Evolutionary conservation across 2,888 invertebrate genomes (phyloP), one percentile per base, ranked within the genome.

Genomic region (Lasioglossum figueresi): DNA sequence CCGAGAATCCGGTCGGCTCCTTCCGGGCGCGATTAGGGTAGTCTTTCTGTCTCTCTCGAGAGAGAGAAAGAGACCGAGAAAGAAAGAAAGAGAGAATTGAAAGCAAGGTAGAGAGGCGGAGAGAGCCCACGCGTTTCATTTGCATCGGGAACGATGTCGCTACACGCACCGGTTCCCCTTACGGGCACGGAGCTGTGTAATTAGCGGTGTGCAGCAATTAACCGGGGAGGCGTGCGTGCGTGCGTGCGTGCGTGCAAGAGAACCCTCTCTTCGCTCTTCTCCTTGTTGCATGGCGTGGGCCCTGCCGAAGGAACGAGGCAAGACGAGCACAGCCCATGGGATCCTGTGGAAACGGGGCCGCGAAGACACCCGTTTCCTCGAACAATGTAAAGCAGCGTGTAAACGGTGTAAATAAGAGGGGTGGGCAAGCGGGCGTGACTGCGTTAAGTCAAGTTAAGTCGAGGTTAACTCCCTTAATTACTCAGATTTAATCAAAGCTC

Each of bases 391-490:
- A 91, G 88, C 91, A 89, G 90, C 88, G 91, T 92, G 93, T 94
- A 93, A 94, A 93, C 91, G 93, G 92, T 92, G 93, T 91, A 92
- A 93, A 93, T 91, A 91, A 91, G 91, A 93, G 93, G 94, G 94
- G 94, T 94, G 94, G 93, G 92, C 93, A 94, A 94, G 94, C 94
- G 94, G 94, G 94, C 94, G 94, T 94, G 94, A 94, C 94, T 94
- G 94, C 93, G 94, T 94, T 94, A 94, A 94, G 94, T 94, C 93
- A 92, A 94, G 94, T 94, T 94, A 94, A 94, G 93, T 93, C 94
- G 93, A 94, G 94, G 94, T 94, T 94, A 94, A 94, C 94, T 94
- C 93, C 94, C 94, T 94, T 94, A 94, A 94, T 94, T 94, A 94
- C 94, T 94, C 94, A 94, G 94, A 94, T 94, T 94, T 94, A 94